These are phyloP conservation scores for Exocentrus adspersus DNA, from an alignment of 2,888 invertebrate genomes.

Conservation along the genomic window DNA sequence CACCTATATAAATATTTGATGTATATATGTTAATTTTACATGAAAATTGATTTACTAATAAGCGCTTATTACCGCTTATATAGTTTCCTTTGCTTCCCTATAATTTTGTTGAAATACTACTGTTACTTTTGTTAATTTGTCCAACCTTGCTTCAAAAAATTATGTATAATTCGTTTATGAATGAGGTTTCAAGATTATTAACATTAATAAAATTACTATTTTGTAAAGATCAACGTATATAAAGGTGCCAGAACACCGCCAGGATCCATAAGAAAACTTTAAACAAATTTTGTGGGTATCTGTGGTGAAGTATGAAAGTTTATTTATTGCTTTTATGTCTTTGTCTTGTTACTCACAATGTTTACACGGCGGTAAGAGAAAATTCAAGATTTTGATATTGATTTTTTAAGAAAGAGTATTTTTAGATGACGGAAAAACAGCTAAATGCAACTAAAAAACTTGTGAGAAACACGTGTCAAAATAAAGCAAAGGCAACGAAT, in stretches of 20 bases:
- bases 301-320: neutral
- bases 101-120: neutral
- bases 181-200: neutral
- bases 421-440: constrained; percentile 66
- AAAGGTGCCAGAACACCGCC: neutral
- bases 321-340: neutral
- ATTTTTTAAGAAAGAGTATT: neutral
- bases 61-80: too few relatives aligned
- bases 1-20: too few relatives aligned
- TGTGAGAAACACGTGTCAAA: constrained; percentile 72
- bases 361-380: neutral
- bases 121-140: neutral
- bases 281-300: too few relatives aligned
- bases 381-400: too few relatives aligned
- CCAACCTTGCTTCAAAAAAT: constrained; percentile 2
- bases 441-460: constrained; percentile 70
- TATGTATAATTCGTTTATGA: constrained; percentile 13
- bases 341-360: neutral
- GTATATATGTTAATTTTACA: too few relatives aligned
- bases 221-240: neutral
- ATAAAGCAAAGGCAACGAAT: constrained; percentile 69
- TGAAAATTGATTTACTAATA: too few relatives aligned
- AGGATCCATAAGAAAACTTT: neutral
- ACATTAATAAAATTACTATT: neutral
- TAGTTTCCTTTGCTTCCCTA: neutral